A percentile compares a stretch with the other conserved stretches of the same genome.
These are phyloP conservation scores for Sparidentex hasta DNA, from an alignment of 2,797 vertebrate genomes.

Conservation along the genomic window DNA sequence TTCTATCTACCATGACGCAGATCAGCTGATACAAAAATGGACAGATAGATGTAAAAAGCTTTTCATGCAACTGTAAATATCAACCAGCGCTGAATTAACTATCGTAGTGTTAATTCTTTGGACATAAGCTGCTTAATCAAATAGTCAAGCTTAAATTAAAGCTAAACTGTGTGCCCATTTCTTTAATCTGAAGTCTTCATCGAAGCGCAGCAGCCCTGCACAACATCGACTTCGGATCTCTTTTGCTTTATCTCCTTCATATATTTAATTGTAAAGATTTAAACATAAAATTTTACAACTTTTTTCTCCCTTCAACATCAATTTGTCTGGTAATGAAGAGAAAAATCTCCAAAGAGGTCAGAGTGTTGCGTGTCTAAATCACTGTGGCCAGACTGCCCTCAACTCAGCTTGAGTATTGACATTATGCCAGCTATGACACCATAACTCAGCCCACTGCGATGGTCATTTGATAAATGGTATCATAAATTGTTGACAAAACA, in stretches of 20 bases:
- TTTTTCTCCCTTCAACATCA: slow-evolving; percentile 66
- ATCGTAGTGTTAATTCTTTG: slow-evolving; percentile 1
- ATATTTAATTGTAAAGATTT: slow-evolving; percentile 70
- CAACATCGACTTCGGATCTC: slow-evolving; percentile 17
- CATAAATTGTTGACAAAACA: slow-evolving; percentile 92
- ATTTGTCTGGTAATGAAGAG: slow-evolving; percentile 84
- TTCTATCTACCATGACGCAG: neutral
- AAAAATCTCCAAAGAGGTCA: slow-evolving; percentile 84
- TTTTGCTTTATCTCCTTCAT: slow-evolving; percentile 48
- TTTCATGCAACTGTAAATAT: slow-evolving; percentile 5
- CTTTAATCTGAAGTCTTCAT: slow-evolving; percentile 5
- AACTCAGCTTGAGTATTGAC: slow-evolving; percentile 88
- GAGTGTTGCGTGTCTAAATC: slow-evolving; percentile 84
- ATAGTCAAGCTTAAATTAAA: neutral
- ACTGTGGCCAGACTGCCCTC: slow-evolving; percentile 83
- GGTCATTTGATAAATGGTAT: slow-evolving; percentile 89
- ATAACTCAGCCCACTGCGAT: slow-evolving; percentile 88
- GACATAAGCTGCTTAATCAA: neutral
- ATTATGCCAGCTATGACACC: slow-evolving; percentile 90
- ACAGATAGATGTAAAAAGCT: neutral
- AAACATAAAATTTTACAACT: slow-evolving; percentile 66
- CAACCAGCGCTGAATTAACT: neutral
- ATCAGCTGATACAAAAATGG: neutral
- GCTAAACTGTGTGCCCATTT: neutral
- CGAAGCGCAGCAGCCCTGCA: neutral